Base-by-base conservation (phyloP, 2,113 vertebrate species). In the Thoracochromis brauschi region DNA sequence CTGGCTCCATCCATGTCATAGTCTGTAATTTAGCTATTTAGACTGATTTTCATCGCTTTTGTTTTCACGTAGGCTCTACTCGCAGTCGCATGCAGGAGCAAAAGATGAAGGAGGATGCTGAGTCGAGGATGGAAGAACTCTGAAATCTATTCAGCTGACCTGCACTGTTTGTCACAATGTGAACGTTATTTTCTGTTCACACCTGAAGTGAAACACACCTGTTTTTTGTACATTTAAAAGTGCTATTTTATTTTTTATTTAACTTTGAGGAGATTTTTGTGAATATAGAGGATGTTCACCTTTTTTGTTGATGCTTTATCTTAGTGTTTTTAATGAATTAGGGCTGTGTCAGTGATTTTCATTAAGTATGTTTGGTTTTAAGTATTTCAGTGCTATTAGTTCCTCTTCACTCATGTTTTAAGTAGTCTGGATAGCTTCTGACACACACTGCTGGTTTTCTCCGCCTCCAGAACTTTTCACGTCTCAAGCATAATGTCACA, bases 81-180 rank as follows among this genome's bases (percentile, higher is more conserved):
- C 96, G 98, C 85, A 98, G 96, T 89, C 97, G 98, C 87, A 98
- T 99, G 97, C 98, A 99, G 91, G 98, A 98, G 88, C 98, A 99
- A 95, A 99, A 98, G 91, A 95, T 98, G 96, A 98, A 97, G 78
- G 98, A 98, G 63, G 97, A 96, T 33, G 95, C 95, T 1, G 97
- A 98, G 90, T 94, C 95, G 9, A 96, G 96, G 92, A 96, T 95
- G 71, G 97, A 95, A 85, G 97, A 97, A 82, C 87, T 81, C 24
- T 71, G 51, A 87, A 82, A 58, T 24, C 91, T 85, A 45, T 90
- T 92, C 93, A 92, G 47, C 85, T 60, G 79, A 89, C 89, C 85
- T 94, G 92, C 91, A 93, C 92, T 93, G 85, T 91, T 90, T 80
- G 47, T 80, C 89, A 88, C 83, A 85, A 60, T 9, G 35, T 90